Evolutionary conservation across 2,888 invertebrate genomes (phyloP).

Genomic region (Buathra laborator): DNA sequence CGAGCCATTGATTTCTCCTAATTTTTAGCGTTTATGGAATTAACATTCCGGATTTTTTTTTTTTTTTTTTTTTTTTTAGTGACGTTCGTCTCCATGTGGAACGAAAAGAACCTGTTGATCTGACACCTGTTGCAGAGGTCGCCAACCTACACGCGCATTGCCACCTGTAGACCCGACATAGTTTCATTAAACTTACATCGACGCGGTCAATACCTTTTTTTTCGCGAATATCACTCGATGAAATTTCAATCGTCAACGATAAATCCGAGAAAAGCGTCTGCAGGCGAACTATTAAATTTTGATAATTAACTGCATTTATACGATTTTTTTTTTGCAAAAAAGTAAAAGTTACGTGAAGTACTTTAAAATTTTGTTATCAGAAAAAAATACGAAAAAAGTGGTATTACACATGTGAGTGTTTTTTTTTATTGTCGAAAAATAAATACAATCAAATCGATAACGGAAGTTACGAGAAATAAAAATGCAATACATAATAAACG

Average conservation of each 20-base stretch:
- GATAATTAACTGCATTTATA: too few relatives aligned
- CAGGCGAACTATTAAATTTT: too few relatives aligned
- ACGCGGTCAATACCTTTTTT: not conserved
- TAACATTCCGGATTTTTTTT: constrained; percentile 18
- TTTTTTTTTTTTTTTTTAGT: not conserved
- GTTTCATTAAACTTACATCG: not conserved
- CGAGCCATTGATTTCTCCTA: not conserved
- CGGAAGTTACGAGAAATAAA: too few relatives aligned
- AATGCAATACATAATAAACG: too few relatives aligned
- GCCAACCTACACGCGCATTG: constrained; percentile 14
- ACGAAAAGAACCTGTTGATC: constrained; percentile 18
- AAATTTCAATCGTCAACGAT: not conserved
- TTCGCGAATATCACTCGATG: not conserved
- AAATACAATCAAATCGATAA: too few relatives aligned
- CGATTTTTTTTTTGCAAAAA: too few relatives aligned
- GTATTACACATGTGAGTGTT: too few relatives aligned
- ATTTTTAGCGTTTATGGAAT: constrained; percentile 24
- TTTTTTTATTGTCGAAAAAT: too few relatives aligned
- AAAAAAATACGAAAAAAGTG: too few relatives aligned
- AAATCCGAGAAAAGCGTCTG: too few relatives aligned
- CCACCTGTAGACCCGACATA: not conserved
- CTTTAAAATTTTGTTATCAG: too few relatives aligned
- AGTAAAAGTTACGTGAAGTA: too few relatives aligned
- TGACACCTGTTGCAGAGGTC: constrained; percentile 36
- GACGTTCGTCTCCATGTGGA: not conserved